phyloP scores from a whole-genome alignment of 2,888 invertebrate species.

The Andricus curvator region DNA sequence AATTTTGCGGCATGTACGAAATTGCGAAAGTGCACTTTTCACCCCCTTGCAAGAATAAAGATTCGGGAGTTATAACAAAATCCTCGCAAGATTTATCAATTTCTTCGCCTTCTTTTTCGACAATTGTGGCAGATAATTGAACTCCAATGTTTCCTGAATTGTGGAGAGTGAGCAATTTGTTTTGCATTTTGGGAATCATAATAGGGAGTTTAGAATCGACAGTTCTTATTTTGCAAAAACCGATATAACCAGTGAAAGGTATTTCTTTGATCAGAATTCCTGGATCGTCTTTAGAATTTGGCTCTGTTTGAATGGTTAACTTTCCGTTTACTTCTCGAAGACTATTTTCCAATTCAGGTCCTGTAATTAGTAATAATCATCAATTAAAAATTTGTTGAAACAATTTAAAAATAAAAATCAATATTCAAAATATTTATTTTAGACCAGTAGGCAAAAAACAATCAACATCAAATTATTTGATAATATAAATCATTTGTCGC shows the following conservation, averaged over 20 bases:
- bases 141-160: conserved; percentile 65
- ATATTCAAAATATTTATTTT: no score
- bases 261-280: conserved; percentile 65
- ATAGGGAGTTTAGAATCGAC: conserved; percentile 66
- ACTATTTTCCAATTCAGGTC: conserved; percentile 23
- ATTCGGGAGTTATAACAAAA: conserved; percentile 65
- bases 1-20: conserved; percentile 61
- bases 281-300: conserved; percentile 56
- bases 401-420: no score
- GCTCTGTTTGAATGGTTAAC: conserved; percentile 54
- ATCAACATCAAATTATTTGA: no score
- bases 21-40: conserved; percentile 63
- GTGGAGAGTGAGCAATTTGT: conserved; percentile 61
- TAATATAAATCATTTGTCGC: background rate
- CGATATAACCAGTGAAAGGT: conserved; percentile 61
- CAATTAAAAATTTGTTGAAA: no score
- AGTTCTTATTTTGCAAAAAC: conserved; percentile 63
- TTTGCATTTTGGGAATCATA: conserved; percentile 59
- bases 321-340: conserved; percentile 50
- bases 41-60: conserved; percentile 59
- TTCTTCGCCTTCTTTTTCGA: conserved; percentile 52
- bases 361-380: no score
- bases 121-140: conserved; percentile 57
- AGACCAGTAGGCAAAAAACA: no score
- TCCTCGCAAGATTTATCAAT: conserved; percentile 45